Conservation (phyloP, 2,113 vertebrate genomes). For the Prunella fulvescens region DNA sequence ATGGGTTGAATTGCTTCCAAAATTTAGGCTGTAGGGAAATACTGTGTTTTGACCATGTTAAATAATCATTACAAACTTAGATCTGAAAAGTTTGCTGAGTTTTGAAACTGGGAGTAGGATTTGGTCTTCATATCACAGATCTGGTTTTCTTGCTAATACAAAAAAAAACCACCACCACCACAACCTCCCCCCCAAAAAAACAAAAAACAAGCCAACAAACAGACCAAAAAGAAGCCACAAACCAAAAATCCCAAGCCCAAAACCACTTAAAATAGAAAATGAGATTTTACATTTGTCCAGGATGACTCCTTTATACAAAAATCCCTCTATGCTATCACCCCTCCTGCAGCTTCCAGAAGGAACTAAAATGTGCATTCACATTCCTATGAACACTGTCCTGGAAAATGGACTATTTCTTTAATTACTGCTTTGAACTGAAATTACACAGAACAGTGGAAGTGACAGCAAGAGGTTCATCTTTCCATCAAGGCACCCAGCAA, state of each 20-base stretch:
- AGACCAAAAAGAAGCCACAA: background rate
- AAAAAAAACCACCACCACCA: fast-evolving
- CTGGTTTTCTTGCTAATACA: background rate
- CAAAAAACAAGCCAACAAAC: background rate
- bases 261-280: background rate
- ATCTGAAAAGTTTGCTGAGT: background rate
- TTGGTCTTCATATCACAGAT: background rate
- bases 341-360: background rate
- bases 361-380: background rate
- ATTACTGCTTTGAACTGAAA: background rate
- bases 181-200: too few relatives aligned
- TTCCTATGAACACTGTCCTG: background rate
- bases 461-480: background rate
- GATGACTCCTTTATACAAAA: background rate
- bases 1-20: background rate
- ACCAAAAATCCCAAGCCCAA: background rate
- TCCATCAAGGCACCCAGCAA: background rate
- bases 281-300: background rate
- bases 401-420: background rate
- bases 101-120: background rate
- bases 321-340: background rate
- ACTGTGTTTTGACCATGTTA: background rate
- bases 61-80: background rate
- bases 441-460: background rate
- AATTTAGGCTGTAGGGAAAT: background rate